Evolutionary conservation across 2,113 vertebrate genomes (phyloP).

Genomic region (Xenopus laevis): DNA sequence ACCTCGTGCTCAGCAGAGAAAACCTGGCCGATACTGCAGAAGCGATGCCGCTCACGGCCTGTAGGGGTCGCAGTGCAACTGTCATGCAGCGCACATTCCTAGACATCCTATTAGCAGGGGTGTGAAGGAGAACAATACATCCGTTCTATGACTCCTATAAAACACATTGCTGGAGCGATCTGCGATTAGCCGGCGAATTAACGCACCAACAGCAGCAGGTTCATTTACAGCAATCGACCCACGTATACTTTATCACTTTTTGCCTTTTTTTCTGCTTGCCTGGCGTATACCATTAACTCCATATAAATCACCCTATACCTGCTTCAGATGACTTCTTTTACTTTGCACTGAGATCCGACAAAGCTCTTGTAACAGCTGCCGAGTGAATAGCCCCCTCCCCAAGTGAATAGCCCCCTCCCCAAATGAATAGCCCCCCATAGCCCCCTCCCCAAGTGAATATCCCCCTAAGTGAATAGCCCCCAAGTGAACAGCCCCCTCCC

Average conservation of each 20-base stretch:
- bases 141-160: slow-evolving; percentile 9
- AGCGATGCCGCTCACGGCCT: neutral
- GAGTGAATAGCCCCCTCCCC: slow-evolving; percentile 18
- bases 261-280: slow-evolving; percentile 9
- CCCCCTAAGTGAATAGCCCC: too few relatives aligned
- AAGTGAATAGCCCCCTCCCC: neutral
- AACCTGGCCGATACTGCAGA: too few relatives aligned
- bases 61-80: slow-evolving; percentile 8
- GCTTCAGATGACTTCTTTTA: slow-evolving; percentile 12
- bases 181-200: slow-evolving; percentile 8
- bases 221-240: neutral
- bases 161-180: slow-evolving; percentile 18
- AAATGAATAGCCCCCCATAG: too few relatives aligned
- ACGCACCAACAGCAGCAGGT: slow-evolving; percentile 7
- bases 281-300: slow-evolving; percentile 7
- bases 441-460: too few relatives aligned
- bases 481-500: too few relatives aligned
- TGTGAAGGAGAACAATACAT: slow-evolving; percentile 34
- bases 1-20: slow-evolving; percentile 21
- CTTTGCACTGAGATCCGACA: slow-evolving; percentile 22
- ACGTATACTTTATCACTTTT: slow-evolving; percentile 14
- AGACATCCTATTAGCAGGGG: slow-evolving; percentile 31
- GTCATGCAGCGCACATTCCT: slow-evolving; percentile 15
- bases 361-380: slow-evolving; percentile 25
- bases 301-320: slow-evolving; percentile 12